A percentile compares a stretch with the other conserved stretches of the same genome.
These are phyloP conservation scores for Brotula barbata DNA, from an alignment of 2,797 vertebrate species.

Conservation along the genomic window DNA sequence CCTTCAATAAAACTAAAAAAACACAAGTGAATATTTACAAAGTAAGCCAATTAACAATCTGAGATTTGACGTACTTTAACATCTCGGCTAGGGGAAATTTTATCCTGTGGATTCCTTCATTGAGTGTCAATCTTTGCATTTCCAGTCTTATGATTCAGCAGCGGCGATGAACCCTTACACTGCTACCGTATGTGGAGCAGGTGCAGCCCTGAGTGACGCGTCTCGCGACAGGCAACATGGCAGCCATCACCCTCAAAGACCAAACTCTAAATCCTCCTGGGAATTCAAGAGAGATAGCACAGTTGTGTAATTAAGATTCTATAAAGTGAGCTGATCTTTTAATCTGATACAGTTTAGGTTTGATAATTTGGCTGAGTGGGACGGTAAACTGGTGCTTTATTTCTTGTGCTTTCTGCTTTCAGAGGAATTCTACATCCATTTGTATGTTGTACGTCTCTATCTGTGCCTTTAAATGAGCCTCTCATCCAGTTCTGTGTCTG, in stretches of 20 bases:
- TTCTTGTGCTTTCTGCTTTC: conserved; percentile 9
- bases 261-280: conserved; percentile 26
- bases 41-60: too few species aligned
- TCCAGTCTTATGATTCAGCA: conserved; percentile 38
- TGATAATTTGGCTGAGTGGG: background rate
- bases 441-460: conserved; percentile 30
- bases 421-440: conserved; percentile 40
- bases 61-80: too few species aligned
- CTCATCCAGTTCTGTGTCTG: conserved; percentile 53
- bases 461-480: conserved; percentile 51
- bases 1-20: too few species aligned
- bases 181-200: conserved; percentile 39
- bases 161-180: conserved; percentile 8
- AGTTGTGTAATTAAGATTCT: conserved; percentile 22
- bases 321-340: too few species aligned
- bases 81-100: too few species aligned
- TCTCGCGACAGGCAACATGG: conserved; percentile 50
- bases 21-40: background rate
- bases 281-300: conserved; percentile 6
- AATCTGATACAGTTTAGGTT: too few species aligned
- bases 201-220: conserved; percentile 51
- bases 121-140: background rate
- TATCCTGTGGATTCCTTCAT: too few species aligned
- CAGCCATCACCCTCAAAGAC: conserved; percentile 27
- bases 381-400: background rate